Percentiles rank a stretch among this genome's conserved stretches.
Evolutionary conservation across 2,113 vertebrate genomes (phyloP).

Genomic region (Oreochromis tanganicae): DNA sequence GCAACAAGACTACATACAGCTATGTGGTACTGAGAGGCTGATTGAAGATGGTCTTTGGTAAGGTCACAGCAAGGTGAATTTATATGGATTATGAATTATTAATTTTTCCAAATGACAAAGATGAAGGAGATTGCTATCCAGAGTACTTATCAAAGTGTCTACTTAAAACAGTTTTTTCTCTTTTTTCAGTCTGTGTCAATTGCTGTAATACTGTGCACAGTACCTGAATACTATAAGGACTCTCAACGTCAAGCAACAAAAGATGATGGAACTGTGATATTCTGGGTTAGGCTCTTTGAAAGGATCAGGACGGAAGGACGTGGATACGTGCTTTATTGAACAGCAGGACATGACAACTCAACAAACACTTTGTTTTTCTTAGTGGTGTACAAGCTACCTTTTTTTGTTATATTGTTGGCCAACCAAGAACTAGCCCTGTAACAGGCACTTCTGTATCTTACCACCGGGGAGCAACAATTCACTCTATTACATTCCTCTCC

Average conservation of each 20-base stretch:
- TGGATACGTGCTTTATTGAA: too few relatives aligned
- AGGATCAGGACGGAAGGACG: too few relatives aligned
- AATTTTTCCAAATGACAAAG: conserved; percentile 28
- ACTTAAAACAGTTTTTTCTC: not conserved
- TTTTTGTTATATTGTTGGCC: too few relatives aligned
- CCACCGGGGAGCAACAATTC: too few relatives aligned
- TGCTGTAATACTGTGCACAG: conserved; percentile 65
- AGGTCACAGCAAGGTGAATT: conserved; percentile 11
- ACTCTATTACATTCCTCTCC: too few relatives aligned
- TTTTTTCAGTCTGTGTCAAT: conserved; percentile 16
- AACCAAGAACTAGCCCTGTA: too few relatives aligned
- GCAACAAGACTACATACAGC: conserved; percentile 77
- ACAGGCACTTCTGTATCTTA: too few relatives aligned
- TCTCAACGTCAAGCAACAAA: conserved; percentile 76
- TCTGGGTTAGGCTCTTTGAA: too few relatives aligned
- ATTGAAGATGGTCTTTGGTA: conserved; percentile 77
- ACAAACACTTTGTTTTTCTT: too few relatives aligned
- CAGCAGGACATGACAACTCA: too few relatives aligned
- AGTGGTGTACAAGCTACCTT: too few relatives aligned
- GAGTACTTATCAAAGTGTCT: not conserved
- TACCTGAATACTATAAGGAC: conserved; percentile 77
- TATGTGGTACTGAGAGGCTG: conserved; percentile 71
- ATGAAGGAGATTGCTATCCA: conserved; percentile 71
- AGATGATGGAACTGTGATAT: conserved; percentile 51
- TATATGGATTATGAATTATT: not conserved